A percentile compares a stretch with the other conserved stretches of the same genome.
These are phyloP conservation scores for Tetrax tetrax DNA, from an alignment of 2,113 vertebrate genomes.

Conservation along the genomic window DNA sequence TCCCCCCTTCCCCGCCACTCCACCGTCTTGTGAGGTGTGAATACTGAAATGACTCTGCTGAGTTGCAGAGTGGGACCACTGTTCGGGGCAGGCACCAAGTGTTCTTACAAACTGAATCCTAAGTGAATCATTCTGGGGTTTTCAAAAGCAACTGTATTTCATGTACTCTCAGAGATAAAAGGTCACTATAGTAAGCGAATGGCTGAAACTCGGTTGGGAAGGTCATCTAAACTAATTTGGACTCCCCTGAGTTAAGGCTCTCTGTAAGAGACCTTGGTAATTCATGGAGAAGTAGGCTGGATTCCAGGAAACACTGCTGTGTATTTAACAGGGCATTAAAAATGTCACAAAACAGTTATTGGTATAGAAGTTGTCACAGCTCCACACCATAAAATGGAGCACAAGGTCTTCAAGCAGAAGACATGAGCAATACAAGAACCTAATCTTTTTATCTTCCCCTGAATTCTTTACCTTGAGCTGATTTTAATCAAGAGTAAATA, in stretches of 20 bases:
- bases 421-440: not conserved
- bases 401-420: not conserved
- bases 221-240: not conserved
- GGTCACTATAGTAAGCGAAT: not conserved
- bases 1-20: too few species aligned
- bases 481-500: not conserved
- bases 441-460: not conserved
- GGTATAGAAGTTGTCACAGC: not conserved
- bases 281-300: not conserved
- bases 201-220: not conserved
- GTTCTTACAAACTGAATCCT: not conserved
- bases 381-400: not conserved
- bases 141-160: not conserved
- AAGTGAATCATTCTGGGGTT: not conserved
- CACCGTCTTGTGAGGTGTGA: not conserved
- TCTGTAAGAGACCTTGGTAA: not conserved
- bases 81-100: not conserved
- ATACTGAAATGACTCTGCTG: not conserved
- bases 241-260: not conserved
- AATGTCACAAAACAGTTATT: not conserved
- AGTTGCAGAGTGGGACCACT: not conserved
- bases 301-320: not conserved
- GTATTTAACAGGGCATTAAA: not conserved
- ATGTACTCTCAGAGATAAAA: not conserved
- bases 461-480: not conserved